phyloP scores from a whole-genome alignment of 2,888 invertebrate genomes.

The Griposia aprilina region DNA sequence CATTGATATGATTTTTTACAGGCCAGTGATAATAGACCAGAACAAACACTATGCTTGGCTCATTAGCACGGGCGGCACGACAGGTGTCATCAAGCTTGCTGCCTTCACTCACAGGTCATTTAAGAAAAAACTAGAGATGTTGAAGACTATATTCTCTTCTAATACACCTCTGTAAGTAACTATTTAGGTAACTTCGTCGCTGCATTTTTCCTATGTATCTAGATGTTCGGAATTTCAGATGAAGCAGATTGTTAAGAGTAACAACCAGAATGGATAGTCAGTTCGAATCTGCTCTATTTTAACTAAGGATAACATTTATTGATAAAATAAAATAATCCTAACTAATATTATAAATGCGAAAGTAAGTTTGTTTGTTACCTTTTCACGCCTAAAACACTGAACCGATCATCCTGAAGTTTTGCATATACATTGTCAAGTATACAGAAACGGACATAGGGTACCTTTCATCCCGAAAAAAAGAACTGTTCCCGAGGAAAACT shows the following conservation, averaged over 20 bases:
- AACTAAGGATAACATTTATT: no score
- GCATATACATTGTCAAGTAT: no score
- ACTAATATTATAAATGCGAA: no score
- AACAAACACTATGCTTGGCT: slow-evolving; percentile 77
- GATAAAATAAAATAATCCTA: no score
- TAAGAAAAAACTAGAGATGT: slow-evolving; percentile 62
- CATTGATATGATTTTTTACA: slow-evolving; percentile 60
- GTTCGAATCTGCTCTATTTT: background rate
- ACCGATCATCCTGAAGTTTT: no score
- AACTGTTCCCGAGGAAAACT: no score
- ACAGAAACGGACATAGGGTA: no score
- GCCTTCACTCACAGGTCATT: slow-evolving; percentile 76
- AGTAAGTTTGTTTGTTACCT: no score
- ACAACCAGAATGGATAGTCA: background rate
- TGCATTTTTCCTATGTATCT: background rate
- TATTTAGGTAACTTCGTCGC: background rate
- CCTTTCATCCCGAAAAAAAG: no score
- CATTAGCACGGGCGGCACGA: slow-evolving; percentile 81
- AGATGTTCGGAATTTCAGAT: background rate
- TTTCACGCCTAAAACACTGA: no score
- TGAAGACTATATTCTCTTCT: slow-evolving; percentile 8
- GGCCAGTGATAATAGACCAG: slow-evolving; percentile 76
- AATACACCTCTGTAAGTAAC: slow-evolving; percentile 18
- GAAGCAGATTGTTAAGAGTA: background rate
- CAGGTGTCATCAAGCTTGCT: slow-evolving; percentile 79